Evolutionary conservation across 92 coral and sea anemone species (phyloP), one percentile per base, ranked within the genome.

Genomic region (Heteractis magnifica): DNA sequence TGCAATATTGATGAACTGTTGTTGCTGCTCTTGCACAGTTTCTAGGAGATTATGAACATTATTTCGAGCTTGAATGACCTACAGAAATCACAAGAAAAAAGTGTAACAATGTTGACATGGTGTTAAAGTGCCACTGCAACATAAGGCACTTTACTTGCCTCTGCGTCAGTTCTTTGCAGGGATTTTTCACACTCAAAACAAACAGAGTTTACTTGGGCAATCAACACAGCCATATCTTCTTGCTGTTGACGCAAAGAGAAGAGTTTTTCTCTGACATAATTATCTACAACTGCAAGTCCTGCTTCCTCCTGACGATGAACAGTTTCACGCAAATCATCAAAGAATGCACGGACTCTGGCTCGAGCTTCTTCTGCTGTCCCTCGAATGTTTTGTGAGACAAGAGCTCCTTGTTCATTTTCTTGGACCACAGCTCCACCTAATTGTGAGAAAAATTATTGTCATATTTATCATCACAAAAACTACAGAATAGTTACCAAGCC

Each of bases 221-320:
- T 89, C 52, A 97, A 79, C n/a, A 92, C 98, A 77, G 98, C 98
- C 98, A 97, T 97, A 73, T 97, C 99, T 85, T 97, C 99, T 82
- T 97, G 99, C 59, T 95, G 98, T 79, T 97, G 99, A 26, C 99
- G 88, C 56, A 97, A 89, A n/a, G 98, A 89, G 77, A 95, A 86
- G 44, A 97, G 92, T 86, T 90, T 91, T 82, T 97, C 99, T 50
- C 98, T 86, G n/a, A 97, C 97, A 88, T 92, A 89, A 65, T 92
- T 97, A 77, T 94, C 93, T 6, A 97, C 99, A 51, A 97, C 98
- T 49, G 95, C 98, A 52, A 94, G 95, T 52, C 99, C 99, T 49
- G 99, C 99, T 72, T 97, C 99, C 72, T 97, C 99, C 58, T 97
- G 99, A 20, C 98, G 82, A 85, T 92, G 94, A 55, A 97, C 98